These are phyloP conservation scores for Eptatretus atami DNA, from an alignment of 2,797 vertebrate species.

Conservation along the genomic window DNA sequence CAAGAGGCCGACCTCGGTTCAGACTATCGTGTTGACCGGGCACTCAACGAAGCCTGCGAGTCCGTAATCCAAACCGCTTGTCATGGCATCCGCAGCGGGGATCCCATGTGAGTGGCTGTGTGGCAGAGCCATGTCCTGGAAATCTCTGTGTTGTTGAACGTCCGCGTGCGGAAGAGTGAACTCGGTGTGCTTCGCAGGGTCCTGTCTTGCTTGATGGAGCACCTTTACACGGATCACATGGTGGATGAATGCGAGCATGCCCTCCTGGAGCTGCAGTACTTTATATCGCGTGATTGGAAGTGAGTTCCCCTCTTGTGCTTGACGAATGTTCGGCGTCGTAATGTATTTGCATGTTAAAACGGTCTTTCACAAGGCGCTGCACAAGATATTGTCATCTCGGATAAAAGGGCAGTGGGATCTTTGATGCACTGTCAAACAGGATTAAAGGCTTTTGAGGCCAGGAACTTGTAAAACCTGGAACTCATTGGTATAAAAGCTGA, in stretches of 20 bases:
- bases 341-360: no score
- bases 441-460: no score
- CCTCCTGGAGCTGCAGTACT: slow-evolving; percentile 75
- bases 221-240: slow-evolving; percentile 94
- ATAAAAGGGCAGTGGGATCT: no score
- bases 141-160: no score
- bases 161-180: not conserved
- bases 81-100: slow-evolving; percentile 76
- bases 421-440: no score
- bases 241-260: slow-evolving; percentile 75
- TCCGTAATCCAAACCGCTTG: slow-evolving; percentile 90
- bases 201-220: slow-evolving; percentile 85
- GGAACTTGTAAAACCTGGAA: no score
- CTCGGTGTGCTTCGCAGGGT: slow-evolving; percentile 24
- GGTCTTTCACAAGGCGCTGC: no score
- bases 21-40: slow-evolving; percentile 76
- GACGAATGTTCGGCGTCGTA: no score
- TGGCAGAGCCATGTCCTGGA: no score
- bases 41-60: slow-evolving; percentile 75
- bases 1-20: slow-evolving; percentile 71
- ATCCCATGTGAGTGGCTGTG: slow-evolving; percentile 47
- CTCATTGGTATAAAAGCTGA: no score
- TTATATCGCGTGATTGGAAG: slow-evolving; percentile 95
- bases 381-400: no score
- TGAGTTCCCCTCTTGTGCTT: slow-evolving; percentile 16